Evolutionary conservation across 2,797 vertebrate genomes (phyloP).

Genomic region (Gymnoscopelus microlampas): DNA sequence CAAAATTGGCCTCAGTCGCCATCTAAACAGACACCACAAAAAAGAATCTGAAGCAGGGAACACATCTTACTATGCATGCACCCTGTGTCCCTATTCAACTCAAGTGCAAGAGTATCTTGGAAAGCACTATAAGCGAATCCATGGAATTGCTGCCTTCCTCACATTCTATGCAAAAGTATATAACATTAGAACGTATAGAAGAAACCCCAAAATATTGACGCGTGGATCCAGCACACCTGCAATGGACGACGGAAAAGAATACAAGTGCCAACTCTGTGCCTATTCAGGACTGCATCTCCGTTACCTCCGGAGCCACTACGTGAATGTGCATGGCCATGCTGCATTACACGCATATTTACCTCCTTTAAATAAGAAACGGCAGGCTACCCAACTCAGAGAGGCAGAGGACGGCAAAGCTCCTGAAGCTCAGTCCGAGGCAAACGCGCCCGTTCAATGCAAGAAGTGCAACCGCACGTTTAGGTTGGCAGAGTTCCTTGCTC

Average conservation of each 20-base stretch:
- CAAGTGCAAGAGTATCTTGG: slow-evolving; percentile 82
- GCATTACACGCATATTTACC: background rate
- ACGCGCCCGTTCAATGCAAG: slow-evolving; percentile 79
- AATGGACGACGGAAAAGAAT: background rate
- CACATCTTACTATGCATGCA: slow-evolving; percentile 83
- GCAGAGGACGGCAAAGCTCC: accelerated
- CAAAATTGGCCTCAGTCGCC: slow-evolving; percentile 81
- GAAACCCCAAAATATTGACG: slow-evolving; percentile 41
- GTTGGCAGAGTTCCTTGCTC: slow-evolving; percentile 82
- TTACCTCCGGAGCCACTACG: slow-evolving; percentile 64
- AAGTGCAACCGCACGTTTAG: slow-evolving; percentile 84
- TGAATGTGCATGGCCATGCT: slow-evolving; percentile 54
- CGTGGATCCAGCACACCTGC: background rate
- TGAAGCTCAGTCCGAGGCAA: slow-evolving; percentile 61
- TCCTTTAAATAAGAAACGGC: slow-evolving; percentile 59
- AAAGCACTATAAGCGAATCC: slow-evolving; percentile 85
- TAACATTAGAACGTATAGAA: slow-evolving; percentile 54
- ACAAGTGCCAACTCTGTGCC: slow-evolving; percentile 60
- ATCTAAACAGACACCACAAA: slow-evolving; percentile 84
- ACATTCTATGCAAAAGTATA: slow-evolving; percentile 83
- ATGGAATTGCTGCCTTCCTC: slow-evolving; percentile 87
- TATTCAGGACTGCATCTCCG: slow-evolving; percentile 32
- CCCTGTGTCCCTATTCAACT: slow-evolving; percentile 84
- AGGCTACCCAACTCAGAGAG: slow-evolving; percentile 59
- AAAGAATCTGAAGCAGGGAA: slow-evolving; percentile 75